Evolutionary conservation across 1,140 invertebrate species (phyloP), one percentile per base, ranked within the genome.

Genomic region (Thereuonema tuberculata): DNA sequence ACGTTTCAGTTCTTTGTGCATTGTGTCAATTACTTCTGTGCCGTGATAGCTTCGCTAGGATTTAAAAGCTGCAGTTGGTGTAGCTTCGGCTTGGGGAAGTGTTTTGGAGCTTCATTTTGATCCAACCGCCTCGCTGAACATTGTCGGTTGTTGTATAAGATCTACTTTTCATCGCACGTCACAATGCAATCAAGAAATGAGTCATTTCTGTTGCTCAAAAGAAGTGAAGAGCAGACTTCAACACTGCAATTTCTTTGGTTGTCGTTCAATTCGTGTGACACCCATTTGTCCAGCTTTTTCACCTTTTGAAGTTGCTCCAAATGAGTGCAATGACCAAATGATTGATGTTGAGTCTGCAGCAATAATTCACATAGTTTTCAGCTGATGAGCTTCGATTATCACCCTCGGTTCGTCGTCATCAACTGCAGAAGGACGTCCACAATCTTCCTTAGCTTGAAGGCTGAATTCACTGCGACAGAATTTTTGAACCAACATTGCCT

Each of bases 261-360:
- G 15, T n/a, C 31, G 37, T 49, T 58, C 31, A 58, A 27, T 37
- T 53, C 31, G n/a, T 58, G 57, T 25, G 24, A 24, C 21, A 58
- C n/a, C 21, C 57, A 58, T 58, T 58, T 58, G 37, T 58, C 27
- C 20, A 58, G 57, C 57, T 49, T 58, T 49, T 58, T 58, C 24
- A n/a, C 20, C 1, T 57, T 58, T 58, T 24, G 5, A n/a, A 49
- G 21, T 58, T 58, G 43, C 23, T 1, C 2, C 31, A 58, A 27
- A 49, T 58, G 57, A 14, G 5, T 21, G 48, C 31, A 54, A 49
- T 24, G 20, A 20, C n/a, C 26, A 23, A 2, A 49, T 58, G 26
- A 0, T 28, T 21, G 20, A 52, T 21, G 14, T 58, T 58, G 17
- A 58, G 20, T 58, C 48, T 37, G 17, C 31, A 37, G 5, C 31